Base-by-base conservation (phyloP, 2,888 invertebrate species). In the Calliscelio sp. region DNA sequence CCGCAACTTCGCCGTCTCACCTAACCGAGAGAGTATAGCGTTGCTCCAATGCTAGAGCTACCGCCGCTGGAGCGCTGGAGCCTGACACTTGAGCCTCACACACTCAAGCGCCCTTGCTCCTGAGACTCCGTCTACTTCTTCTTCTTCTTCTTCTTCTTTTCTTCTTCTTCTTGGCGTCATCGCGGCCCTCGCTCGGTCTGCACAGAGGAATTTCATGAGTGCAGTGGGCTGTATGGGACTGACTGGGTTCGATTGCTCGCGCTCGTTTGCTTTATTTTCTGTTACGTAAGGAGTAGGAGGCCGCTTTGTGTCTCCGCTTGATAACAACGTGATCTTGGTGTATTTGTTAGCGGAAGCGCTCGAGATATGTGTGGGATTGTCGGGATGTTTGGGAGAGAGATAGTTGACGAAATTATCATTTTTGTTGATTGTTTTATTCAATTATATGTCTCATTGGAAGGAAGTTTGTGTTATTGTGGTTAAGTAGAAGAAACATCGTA, bases 1-100 rank as follows among this genome's bases (percentile, higher is more conserved):
- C 57, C 38, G 57, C 70, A 41, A 28, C n/a, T n/a, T n/a, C n/a
- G n/a, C n/a, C 70, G 70, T 71, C 44, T 59, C 44, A 71, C 38
- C 73, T 49, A 46, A 61, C 32, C 61, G 49, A 51, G 63, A 61
- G 25, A 38, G 59, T 18, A 59, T 24, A 32, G 24, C 51, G 16
- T 14, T 1, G n/a, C 51, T 53, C 1, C 14, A 25, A 25, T 25
- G n/a, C 28, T 8, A 11, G 24, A 11, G 51, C 51, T 25, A 53
- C 51, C 51, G 25, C 25, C 25, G 24, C 51, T 25, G 25, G 25
- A 24, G 49, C 49, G 20, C 32, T 16, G 46, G n/a, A n/a, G n/a
- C n/a, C 46, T 18, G 41, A 32, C 20, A 16, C 70, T 18, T 18
- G 32, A 41, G 20, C 57, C 44, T 57, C 55, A 55, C 55, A 38